Conservation (phyloP, 1,140 invertebrate genomes). For the Temnothorax curvispinosus region DNA sequence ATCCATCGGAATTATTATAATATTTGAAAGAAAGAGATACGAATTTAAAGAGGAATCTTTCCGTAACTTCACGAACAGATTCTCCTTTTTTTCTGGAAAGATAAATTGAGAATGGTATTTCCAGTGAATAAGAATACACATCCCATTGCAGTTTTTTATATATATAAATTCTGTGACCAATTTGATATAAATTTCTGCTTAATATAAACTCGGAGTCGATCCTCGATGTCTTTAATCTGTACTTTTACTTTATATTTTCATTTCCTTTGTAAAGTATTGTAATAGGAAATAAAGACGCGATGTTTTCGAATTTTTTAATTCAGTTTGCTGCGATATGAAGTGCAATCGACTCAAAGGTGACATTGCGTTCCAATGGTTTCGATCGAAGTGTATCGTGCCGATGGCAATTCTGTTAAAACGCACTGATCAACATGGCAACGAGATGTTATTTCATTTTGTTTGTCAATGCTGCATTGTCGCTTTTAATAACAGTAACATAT, state of each 20-base stretch:
- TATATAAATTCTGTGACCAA: not conserved
- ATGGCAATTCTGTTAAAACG: constrained; percentile 17
- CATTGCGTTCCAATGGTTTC: not conserved
- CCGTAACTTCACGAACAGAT: not conserved
- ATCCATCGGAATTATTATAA: not conserved
- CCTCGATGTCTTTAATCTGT: not conserved
- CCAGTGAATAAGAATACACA: not conserved
- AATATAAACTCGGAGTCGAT: not conserved
- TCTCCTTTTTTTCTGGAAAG: not conserved
- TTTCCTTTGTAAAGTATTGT: not conserved
- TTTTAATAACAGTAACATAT: not conserved
- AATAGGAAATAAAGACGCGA: not conserved
- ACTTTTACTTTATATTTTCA: not conserved
- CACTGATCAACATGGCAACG: not conserved
- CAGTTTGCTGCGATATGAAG: not conserved
- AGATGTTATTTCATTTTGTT: constrained; percentile 13
- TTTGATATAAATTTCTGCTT: not conserved
- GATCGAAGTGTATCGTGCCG: not conserved
- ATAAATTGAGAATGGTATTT: not conserved
- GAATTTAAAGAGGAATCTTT: not conserved
- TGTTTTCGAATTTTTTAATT: not conserved
- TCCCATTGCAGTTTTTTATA: not conserved
- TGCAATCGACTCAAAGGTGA: constrained; percentile 3
- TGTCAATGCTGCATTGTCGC: not conserved
- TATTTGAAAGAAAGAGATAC: not conserved